Base-by-base conservation (phyloP, 2,113 vertebrate genomes). In the Tricholaema leucomelas region DNA sequence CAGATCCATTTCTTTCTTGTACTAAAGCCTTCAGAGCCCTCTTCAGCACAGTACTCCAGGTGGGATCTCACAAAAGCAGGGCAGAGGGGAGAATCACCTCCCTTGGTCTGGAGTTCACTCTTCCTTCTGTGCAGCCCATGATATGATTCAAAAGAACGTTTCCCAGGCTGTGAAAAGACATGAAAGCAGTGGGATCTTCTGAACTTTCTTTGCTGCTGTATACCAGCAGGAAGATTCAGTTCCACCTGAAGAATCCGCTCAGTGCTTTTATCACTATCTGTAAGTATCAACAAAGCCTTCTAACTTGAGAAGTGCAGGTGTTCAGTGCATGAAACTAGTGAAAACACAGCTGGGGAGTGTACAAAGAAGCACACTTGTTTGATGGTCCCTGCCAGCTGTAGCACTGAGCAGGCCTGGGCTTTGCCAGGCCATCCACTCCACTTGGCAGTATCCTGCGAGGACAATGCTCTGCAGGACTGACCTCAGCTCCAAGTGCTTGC, bases 371-470 rank as follows among this genome's bases (percentile, higher is more conserved):
- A 10, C 5, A 28, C 18, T 7, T 77, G 14, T 0, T 79, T 72
- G 20, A 7, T 11, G 12, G 33, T 71, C 55, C 0, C 0, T 82
- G 70, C 33, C 75, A 87, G 21, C 35, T 28, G 27, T 1, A 2
- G 6, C 31, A 31, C 1, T 48, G 61, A 55, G 25, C 1, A 1
- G 6, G 6, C 25, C 9, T 77, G 31, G 35, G 15, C 4, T 84
- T 90, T 91, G 83, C 56, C 58, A 84, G 44, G 24, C 23, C 9
- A 10, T n/a, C 10, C 5, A 75, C 18, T 75, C 8, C 10, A 27
- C 10, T 4, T 4, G 0, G 0, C 0, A 2, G 8, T 8, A 14
- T 78, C 18, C 55, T 23, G 4, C 44, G 77, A 66, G 36, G 44
- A 44, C 31, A 44, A 4, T 6, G 9, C 6, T 82, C 17, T 60